phyloP scores from a whole-genome alignment of 2,113 vertebrate genomes.

The Gallinago media region DNA sequence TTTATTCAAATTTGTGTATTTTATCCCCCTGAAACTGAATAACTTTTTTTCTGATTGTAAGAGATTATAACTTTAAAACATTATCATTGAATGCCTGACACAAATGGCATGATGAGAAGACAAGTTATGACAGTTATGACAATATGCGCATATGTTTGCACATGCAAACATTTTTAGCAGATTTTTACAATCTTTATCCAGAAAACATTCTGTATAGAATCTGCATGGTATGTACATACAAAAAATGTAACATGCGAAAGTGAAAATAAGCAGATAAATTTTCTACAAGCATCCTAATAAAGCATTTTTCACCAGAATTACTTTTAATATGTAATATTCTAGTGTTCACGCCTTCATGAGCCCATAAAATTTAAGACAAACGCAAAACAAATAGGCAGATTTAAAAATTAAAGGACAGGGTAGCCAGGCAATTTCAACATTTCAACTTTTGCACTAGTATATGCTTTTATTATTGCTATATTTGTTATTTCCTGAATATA shows the following conservation, averaged over 20 bases:
- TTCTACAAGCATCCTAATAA: background rate
- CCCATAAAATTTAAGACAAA: background rate
- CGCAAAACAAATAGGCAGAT: background rate
- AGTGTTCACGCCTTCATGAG: background rate
- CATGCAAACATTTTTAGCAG: background rate
- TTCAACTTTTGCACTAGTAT: background rate
- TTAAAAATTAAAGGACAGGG: background rate
- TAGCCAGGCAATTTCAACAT: background rate
- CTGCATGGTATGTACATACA: background rate
- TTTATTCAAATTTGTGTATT: background rate
- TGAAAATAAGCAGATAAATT: background rate
- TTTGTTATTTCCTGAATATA: background rate
- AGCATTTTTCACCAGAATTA: background rate
- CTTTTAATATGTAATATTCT: background rate
- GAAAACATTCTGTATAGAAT: background rate
- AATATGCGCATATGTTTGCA: background rate
- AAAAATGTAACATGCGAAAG: background rate
- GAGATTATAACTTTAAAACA: background rate
- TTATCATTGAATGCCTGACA: background rate
- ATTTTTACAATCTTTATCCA: background rate
- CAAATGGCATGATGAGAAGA: background rate
- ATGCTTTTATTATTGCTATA: background rate
- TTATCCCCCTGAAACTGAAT: background rate
- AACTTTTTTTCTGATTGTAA: background rate
- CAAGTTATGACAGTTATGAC: background rate